phyloP scores from a whole-genome alignment of 2,113 vertebrate genomes.

The Cyprinodon variegatus region DNA sequence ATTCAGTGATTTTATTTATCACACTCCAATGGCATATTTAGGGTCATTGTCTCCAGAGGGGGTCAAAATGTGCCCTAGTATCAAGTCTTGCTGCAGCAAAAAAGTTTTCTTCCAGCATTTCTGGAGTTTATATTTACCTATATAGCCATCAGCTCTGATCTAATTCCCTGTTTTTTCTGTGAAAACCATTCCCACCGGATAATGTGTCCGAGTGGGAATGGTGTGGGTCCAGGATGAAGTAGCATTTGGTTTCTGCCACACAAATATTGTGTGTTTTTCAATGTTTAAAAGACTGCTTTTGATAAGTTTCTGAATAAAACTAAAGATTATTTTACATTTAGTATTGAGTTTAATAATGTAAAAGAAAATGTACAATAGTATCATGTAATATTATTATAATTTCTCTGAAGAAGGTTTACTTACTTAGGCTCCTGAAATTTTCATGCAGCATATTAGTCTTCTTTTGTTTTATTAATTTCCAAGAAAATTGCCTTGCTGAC shows the following conservation, averaged over 20 bases:
- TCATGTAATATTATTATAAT: constrained; percentile 26
- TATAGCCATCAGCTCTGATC: background rate
- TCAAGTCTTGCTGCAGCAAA: background rate
- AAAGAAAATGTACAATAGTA: constrained; percentile 22
- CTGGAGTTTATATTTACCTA: background rate
- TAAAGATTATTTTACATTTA: constrained; percentile 20
- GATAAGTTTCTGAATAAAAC: constrained; percentile 41
- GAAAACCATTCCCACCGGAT: background rate
- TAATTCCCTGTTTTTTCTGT: background rate
- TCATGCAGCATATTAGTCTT: constrained; percentile 24
- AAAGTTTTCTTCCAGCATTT: background rate
- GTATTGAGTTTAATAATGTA: constrained; percentile 37
- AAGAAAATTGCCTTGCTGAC: constrained; percentile 45
- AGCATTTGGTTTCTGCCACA: too few species aligned
- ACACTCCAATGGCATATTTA: too few species aligned
- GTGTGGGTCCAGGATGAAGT: too few species aligned
- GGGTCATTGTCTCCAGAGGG: background rate
- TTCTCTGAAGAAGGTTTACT: constrained; percentile 54
- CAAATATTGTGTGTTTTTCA: constrained; percentile 2
- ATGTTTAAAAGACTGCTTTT: constrained; percentile 30
- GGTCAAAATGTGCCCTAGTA: background rate
- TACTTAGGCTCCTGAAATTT: constrained; percentile 45
- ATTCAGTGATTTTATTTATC: too few species aligned
- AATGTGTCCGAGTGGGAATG: background rate
- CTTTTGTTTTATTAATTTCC: constrained; percentile 57